Conservation (phyloP, 2,888 invertebrate genomes). For the Nemapogon koenigi region DNA sequence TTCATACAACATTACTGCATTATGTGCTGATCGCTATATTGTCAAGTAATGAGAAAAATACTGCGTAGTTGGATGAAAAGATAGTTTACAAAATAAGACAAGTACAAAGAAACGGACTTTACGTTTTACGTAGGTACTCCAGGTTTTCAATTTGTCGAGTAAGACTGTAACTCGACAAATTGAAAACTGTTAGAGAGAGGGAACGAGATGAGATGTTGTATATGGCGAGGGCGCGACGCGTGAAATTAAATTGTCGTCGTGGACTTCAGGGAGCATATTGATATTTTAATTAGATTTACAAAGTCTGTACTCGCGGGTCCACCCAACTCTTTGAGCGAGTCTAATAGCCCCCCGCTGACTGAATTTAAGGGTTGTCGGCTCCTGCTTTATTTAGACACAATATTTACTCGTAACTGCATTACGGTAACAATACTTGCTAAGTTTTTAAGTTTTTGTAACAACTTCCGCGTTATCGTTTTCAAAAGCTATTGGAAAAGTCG, state of each 20-base stretch:
- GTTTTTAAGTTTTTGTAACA: constrained; percentile 58
- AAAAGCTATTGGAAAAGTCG: constrained; percentile 54
- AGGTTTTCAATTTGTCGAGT: too few species aligned
- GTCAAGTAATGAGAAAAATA: too few species aligned
- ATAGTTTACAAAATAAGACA: too few species aligned
- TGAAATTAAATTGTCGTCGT: constrained; percentile 61
- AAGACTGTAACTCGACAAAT: too few species aligned
- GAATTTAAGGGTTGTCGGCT: constrained; percentile 56
- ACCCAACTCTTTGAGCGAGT: constrained; percentile 59
- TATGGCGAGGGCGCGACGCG: constrained; percentile 42
- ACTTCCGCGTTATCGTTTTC: constrained; percentile 65
- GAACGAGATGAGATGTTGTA: constrained; percentile 14
- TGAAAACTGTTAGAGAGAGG: too few species aligned
- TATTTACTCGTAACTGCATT: constrained; percentile 65
- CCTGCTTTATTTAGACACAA: constrained; percentile 55
- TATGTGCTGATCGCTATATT: too few species aligned
- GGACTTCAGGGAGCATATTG: constrained; percentile 57
- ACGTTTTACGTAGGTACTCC: too few species aligned
- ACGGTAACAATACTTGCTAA: constrained; percentile 59
- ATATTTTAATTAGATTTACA: constrained; percentile 66
- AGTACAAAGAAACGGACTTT: too few species aligned
- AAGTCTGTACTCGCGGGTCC: constrained; percentile 45
- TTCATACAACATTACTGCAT: too few species aligned
- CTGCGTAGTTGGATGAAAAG: too few species aligned
- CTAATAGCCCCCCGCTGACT: constrained; percentile 62